phyloP scores from a whole-genome alignment of 2,113 vertebrate species.

The Clarias magur region DNA sequence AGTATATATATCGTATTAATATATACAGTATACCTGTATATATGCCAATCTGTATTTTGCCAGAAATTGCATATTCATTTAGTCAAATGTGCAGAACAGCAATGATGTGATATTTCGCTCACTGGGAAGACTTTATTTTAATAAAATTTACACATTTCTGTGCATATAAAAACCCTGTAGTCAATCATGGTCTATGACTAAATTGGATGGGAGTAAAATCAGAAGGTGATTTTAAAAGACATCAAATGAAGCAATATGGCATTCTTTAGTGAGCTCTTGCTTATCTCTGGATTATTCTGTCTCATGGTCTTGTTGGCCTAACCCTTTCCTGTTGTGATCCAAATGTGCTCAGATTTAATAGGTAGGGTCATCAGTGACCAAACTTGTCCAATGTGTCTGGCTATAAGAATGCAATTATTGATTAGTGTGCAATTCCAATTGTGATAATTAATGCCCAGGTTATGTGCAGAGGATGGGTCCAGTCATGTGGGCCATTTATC shows the following conservation, averaged over 20 bases:
- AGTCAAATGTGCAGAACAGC: background rate
- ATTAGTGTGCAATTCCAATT: slow-evolving; percentile 71
- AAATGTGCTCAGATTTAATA: slow-evolving; percentile 35
- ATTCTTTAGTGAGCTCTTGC: background rate
- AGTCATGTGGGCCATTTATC: slow-evolving; percentile 70
- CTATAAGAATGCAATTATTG: slow-evolving; percentile 64
- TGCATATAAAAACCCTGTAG: background rate
- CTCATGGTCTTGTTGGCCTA: slow-evolving; percentile 27
- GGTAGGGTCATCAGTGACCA: slow-evolving; percentile 12
- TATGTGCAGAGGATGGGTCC: slow-evolving; percentile 69
- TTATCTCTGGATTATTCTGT: slow-evolving; percentile 4
- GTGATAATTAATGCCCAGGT: slow-evolving; percentile 76
- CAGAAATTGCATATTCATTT: background rate
- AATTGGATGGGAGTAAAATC: background rate
- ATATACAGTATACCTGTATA: no score
- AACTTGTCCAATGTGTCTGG: slow-evolving; percentile 1
- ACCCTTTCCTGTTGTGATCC: slow-evolving; percentile 4
- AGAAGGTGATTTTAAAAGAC: background rate
- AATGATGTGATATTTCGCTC: background rate
- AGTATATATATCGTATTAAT: no score
- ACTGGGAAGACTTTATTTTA: background rate
- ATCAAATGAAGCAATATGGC: background rate
- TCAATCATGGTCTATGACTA: background rate
- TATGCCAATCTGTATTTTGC: background rate
- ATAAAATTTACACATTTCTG: background rate